Base-by-base conservation (phyloP, 1,140 invertebrate species). In the Ladona fulva region DNA sequence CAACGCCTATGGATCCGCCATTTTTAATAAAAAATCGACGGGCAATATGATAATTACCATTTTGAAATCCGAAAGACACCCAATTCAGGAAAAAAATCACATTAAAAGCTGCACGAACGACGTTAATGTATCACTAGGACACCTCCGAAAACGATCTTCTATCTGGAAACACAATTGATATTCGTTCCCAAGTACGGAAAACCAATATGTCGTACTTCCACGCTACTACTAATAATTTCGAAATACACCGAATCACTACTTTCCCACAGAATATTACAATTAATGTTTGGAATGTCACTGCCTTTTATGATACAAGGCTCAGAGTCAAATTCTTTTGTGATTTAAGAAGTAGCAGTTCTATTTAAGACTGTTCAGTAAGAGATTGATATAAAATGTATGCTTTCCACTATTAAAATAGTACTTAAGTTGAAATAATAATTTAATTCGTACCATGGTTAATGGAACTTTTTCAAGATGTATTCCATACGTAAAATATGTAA, bases 371-470 rank as follows among this genome's bases (percentile, higher is more conserved):
- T 16, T 66, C 52, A 6, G 52, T 12, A 22, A 6, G n/a, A 19
- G 14, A 19, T 22, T 22, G n/a, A 22, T 66, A 19, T 66, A 16
- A 66, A 22, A 66, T 66, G 5, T 66, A 19, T 19, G 52, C n/a
- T 66, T 66, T 66, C n/a, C 52, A 66, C 52, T 66, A 66, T 6
- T 19, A 66, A 6, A 66, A 12, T 6, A 6, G 14, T 66, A 66
- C 52, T 66, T 66, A 66, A 66, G n/a, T 16, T 66, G 52, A 66
- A 66, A 66, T 22, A 66, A 12, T 22, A 66, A 66, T 66, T 66
- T 66, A 16, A 66, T 66, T 66, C 52, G 52, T 66, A 66, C 52
- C 52, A 66, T 66, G 52, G 52, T 66, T 66, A 66, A 66, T 66
- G 16, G n/a, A 66, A 66, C 52, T 66, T 66, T 66, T 66, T 66